These are phyloP conservation scores for Glomeris maerens DNA, from an alignment of 1,140 invertebrate genomes.

Conservation along the genomic window DNA sequence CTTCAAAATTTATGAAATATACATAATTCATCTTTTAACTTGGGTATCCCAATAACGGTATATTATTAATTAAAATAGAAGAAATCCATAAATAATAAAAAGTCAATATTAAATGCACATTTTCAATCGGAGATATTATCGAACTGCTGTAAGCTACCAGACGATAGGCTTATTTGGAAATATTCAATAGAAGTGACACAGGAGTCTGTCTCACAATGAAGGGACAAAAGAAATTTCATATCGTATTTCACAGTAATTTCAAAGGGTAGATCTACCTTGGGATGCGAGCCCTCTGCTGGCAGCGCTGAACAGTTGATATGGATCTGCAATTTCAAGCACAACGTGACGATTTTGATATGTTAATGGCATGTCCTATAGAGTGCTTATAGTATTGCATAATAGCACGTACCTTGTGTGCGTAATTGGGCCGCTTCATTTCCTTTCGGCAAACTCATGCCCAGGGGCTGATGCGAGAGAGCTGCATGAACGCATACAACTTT, in stretches of 20 bases:
- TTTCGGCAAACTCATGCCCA: neutral
- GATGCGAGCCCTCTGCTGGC: constrained; percentile 19
- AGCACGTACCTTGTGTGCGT: constrained; percentile 6
- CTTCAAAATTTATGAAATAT: no score
- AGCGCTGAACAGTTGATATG: constrained; percentile 20
- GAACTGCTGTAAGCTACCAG: neutral
- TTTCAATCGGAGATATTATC: no score
- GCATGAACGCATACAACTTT: no score
- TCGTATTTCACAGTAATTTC: neutral
- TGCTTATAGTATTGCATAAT: neutral
- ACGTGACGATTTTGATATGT: constrained; percentile 1
- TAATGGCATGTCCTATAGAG: neutral
- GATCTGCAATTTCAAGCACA: constrained; percentile 15
- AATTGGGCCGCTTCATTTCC: neutral
- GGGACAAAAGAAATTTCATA: neutral
- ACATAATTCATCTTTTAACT: no score
- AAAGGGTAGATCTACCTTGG: constrained; percentile 18
- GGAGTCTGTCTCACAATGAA: neutral
- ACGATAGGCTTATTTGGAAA: neutral
- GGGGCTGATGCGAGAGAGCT: constrained; percentile 9
- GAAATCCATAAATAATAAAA: no score
- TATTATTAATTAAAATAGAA: no score
- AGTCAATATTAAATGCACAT: no score
- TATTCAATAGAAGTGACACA: neutral
- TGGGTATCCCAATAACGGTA: no score